Percentiles rank a stretch among this genome's conserved stretches.
Conservation (phyloP, 2,113 vertebrate species). For the Etia nguti region DNA sequence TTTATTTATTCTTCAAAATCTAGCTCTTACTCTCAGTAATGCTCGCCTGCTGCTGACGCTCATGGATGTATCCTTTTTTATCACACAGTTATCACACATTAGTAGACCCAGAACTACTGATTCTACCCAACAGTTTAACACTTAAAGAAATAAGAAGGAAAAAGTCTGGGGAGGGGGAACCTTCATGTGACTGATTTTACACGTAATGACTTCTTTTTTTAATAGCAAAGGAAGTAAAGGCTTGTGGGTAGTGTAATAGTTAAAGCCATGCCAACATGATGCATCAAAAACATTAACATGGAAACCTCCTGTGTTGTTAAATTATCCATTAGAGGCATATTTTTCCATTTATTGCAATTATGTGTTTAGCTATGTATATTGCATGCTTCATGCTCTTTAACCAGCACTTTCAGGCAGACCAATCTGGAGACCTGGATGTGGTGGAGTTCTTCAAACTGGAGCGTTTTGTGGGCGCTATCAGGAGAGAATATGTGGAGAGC, state of each 20-base stretch:
- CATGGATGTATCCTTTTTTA: conserved; percentile 65
- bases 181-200: background rate
- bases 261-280: background rate
- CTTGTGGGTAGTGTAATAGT: background rate
- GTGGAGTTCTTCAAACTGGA: conserved; percentile 55
- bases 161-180: background rate
- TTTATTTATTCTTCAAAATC: background rate
- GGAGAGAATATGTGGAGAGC: conserved; percentile 52
- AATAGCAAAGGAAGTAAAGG: background rate
- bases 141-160: background rate
- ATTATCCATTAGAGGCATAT: background rate
- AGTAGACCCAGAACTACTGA: background rate
- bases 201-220: background rate
- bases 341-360: background rate
- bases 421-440: conserved; percentile 33
- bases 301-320: background rate
- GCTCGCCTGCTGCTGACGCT: conserved; percentile 42
- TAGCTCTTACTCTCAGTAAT: conserved; percentile 58
- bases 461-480: conserved; percentile 12
- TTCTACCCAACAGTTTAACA: background rate
- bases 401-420: conserved; percentile 30
- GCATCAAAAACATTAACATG: background rate
- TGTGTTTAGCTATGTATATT: background rate
- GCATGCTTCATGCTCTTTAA: conserved; percentile 16
- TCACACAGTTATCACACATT: background rate